Base-by-base conservation (phyloP, 2,113 vertebrate genomes). In the Pleuronectes platessa region DNA sequence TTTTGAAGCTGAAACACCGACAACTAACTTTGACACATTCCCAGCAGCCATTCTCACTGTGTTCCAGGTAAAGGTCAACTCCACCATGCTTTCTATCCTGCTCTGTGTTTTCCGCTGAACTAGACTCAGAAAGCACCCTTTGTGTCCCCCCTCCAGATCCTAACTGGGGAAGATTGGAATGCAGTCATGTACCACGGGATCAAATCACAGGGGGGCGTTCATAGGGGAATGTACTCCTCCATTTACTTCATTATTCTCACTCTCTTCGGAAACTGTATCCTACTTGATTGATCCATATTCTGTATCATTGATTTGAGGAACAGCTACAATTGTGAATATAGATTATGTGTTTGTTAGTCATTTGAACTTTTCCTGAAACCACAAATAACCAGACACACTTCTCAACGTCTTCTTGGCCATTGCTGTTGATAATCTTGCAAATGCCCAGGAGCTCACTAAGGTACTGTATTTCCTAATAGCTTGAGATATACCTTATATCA, bases 201-300 rank as follows among this genome's bases (percentile, higher is more conserved):
- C 0, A 94, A 97, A 35, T 98, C 98, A 0, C 97, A 99, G 53
- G 97, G 98, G 0, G 98, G 98, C 0, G 97, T 99, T 56, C 96
- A 90, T 27, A 91, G 94, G 10, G 98, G 97, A 60, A 99, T 99
- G 97, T 96, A 97, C 89, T 99, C 96, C 21, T 99, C 97, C 15
- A 93, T 98, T 56, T 99, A 98, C 88, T 99, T 99, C 94, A 99
- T 99, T 0, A 94, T 99, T 65, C 93, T 99, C 65, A 99, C 97
- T 0, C 91, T 99, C 21, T 99, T 99, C 42, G 98, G 98, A 64
- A 99, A 99, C 94, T 99, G 98, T 99, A 99, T 99, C 98, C 97
- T 98, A 82, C 20, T n/a, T 0, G 0, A 20, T 14, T 60, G 45
- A 81, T 58, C 21, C 15, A 21, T 14, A 56, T 35, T 0, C 7